Percentiles rank a stretch among this genome's conserved stretches.
Conservation (phyloP, 53 echinoderm and acorn worm species). For the Temnopleurus reevesii region DNA sequence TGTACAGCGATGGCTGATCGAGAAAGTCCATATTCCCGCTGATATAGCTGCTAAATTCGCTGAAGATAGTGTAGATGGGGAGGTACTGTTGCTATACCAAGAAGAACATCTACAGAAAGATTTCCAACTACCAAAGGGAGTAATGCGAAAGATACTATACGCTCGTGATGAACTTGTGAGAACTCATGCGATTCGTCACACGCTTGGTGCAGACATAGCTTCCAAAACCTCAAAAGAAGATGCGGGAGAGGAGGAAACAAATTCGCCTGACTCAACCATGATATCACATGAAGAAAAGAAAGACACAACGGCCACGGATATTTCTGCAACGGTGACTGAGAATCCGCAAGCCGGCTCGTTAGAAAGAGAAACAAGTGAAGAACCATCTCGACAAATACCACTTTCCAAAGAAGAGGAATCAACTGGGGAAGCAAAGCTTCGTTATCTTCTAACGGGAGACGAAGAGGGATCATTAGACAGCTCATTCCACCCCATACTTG, state of each 20-base stretch:
- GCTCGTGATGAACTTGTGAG: neutral
- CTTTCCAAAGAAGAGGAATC: conserved; percentile 28
- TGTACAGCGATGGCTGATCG: neutral
- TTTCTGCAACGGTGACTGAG: neutral
- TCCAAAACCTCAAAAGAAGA: neutral
- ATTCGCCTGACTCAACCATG: neutral
- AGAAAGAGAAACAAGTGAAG: neutral
- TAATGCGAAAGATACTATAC: conserved; percentile 25
- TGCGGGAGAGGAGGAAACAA: neutral
- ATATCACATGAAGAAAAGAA: neutral
- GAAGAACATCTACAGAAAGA: neutral
- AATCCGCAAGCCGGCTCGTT: neutral
- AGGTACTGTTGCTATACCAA: neutral
- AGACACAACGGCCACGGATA: neutral
- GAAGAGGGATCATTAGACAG: conserved; percentile 52
- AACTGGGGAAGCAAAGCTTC: conserved; percentile 56
- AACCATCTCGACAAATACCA: neutral
- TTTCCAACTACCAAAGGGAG: neutral
- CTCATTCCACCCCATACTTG: conserved; percentile 68
- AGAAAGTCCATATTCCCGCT: neutral
- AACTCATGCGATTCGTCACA: neutral
- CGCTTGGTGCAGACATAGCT: neutral
- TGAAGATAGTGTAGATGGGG: neutral
- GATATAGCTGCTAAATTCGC: neutral
- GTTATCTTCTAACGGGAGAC: conserved; percentile 68